phyloP scores from a whole-genome alignment of 2,797 vertebrate genomes.

The Lagorchestes hirsutus region DNA sequence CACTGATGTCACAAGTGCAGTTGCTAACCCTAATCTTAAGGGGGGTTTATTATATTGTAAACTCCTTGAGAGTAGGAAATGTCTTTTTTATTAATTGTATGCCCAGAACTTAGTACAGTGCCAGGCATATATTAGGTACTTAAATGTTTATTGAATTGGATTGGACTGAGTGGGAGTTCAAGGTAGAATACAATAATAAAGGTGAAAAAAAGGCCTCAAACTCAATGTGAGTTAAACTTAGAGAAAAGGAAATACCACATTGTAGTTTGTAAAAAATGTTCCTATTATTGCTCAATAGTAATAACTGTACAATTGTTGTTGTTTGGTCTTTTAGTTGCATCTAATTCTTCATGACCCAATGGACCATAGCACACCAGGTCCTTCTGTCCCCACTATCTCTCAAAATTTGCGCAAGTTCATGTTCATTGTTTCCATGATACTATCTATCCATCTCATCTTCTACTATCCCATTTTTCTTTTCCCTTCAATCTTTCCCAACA shows the following conservation, averaged over 20 bases:
- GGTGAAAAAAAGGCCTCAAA: neutral
- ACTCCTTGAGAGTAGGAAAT: neutral
- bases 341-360: neutral
- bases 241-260: neutral
- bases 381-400: too few relatives aligned
- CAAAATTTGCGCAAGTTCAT: neutral
- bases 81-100: neutral
- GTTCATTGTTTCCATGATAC: neutral
- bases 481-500: neutral
- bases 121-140: neutral
- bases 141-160: neutral
- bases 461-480: neutral
- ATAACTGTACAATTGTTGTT: neutral
- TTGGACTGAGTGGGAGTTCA: neutral
- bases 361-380: too few relatives aligned
- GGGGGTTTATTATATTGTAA: neutral
- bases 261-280: neutral
- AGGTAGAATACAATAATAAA: neutral
- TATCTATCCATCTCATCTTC: neutral
- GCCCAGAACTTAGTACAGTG: neutral
- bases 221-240: neutral
- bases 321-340: neutral
- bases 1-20: neutral
- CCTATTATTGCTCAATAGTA: neutral
- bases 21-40: neutral